Conservation (phyloP, 1,140 invertebrate species). For the Ruditapes philippinarum region DNA sequence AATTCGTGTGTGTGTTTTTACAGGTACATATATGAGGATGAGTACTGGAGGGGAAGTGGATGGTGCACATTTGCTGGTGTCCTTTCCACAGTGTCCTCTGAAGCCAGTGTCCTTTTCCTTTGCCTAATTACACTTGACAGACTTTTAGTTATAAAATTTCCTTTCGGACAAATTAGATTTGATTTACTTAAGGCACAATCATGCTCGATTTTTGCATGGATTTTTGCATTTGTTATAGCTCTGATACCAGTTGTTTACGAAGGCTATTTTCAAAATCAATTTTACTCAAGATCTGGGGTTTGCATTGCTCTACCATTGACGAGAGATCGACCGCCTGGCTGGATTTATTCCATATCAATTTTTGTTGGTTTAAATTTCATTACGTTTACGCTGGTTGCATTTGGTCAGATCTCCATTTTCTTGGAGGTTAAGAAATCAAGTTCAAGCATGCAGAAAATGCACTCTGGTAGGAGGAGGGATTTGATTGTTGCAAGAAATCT, state of each 20-base stretch:
- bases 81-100: slow-evolving; percentile 72
- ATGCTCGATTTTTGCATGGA: slow-evolving; percentile 44
- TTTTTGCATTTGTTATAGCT: slow-evolving; percentile 50
- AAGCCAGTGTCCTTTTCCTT: slow-evolving; percentile 73
- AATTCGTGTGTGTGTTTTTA: too few species aligned
- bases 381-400: slow-evolving; percentile 59
- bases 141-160: slow-evolving; percentile 73
- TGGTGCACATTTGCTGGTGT: slow-evolving; percentile 73
- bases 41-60: slow-evolving; percentile 67
- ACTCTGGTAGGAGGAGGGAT: slow-evolving; percentile 26
- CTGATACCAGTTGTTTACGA: slow-evolving; percentile 61
- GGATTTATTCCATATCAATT: slow-evolving; percentile 30
- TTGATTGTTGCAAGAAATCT: slow-evolving; percentile 63
- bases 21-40: slow-evolving; percentile 70
- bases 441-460: not conserved
- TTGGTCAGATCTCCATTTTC: slow-evolving; percentile 3
- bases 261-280: slow-evolving; percentile 28
- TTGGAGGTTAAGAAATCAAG: not conserved
- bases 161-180: slow-evolving; percentile 65
- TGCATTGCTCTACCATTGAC: slow-evolving; percentile 63
- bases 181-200: not conserved
- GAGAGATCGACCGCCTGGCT: slow-evolving; percentile 1
- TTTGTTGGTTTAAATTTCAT: slow-evolving; percentile 64
- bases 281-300: slow-evolving; percentile 66
- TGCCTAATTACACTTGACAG: slow-evolving; percentile 75